Conservation (phyloP, 2,113 vertebrate species). For the Anolis carolinensis region DNA sequence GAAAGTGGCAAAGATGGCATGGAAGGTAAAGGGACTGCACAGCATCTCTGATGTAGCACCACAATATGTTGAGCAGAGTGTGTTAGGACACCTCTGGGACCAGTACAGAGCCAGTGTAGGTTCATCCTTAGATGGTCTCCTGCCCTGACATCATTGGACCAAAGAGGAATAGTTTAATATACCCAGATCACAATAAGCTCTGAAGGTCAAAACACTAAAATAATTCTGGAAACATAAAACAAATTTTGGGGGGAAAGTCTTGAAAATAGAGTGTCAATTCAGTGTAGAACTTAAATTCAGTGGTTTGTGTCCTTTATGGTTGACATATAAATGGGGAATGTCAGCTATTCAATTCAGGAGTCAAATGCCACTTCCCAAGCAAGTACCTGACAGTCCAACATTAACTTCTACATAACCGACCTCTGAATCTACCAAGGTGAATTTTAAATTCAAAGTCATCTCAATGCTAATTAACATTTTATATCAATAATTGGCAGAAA, state of each 20-base stretch:
- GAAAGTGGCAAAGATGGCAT: no score
- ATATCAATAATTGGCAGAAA: conserved; percentile 14
- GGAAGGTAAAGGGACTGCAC: no score
- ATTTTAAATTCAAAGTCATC: conserved; percentile 34
- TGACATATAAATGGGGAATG: background rate
- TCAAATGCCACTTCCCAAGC: background rate
- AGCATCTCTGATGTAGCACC: no score
- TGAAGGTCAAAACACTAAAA: background rate
- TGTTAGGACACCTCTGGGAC: no score
- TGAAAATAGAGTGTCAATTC: background rate
- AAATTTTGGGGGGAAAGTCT: background rate
- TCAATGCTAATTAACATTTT: conserved; percentile 23
- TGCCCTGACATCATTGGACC: no score
- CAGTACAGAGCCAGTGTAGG: no score
- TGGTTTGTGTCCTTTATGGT: background rate
- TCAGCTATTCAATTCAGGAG: background rate
- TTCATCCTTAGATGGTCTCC: no score
- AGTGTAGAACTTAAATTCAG: background rate
- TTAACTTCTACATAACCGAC: conserved; percentile 1
- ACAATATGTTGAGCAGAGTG: no score
- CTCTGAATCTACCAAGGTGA: conserved; percentile 22
- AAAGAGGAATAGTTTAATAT: background rate
- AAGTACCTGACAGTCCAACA: background rate
- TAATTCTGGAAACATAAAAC: background rate
- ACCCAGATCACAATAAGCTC: background rate